Evolutionary conservation across 2,797 vertebrate species (phyloP).

Genomic region (Mastacembelus armatus): DNA sequence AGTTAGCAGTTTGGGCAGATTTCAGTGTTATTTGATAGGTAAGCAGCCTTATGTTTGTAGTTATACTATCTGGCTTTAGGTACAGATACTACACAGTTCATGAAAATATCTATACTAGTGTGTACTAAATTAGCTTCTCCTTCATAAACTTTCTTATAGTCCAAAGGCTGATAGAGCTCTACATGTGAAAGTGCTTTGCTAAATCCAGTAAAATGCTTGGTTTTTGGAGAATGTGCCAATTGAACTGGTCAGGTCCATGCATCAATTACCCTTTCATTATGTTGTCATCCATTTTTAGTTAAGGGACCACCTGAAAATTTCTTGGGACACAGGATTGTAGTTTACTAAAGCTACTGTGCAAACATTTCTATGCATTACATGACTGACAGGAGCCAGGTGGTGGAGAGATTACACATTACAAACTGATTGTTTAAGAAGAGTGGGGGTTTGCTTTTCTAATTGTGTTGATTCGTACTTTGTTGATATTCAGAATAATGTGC

Average conservation of each 20-base stretch:
- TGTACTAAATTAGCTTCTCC: conserved; percentile 54
- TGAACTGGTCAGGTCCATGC: conserved; percentile 49
- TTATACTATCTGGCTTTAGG: conserved; percentile 65
- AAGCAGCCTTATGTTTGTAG: conserved; percentile 66
- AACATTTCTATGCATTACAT: conserved; percentile 88
- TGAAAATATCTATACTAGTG: conserved; percentile 56
- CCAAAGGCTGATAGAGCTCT: conserved; percentile 49
- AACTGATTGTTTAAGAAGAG: conserved; percentile 79
- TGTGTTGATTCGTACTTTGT: conserved; percentile 86
- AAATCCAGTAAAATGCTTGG: conserved; percentile 67
- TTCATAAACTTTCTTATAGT: conserved; percentile 51
- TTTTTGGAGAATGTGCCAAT: conserved; percentile 42
- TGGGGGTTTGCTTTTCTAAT: conserved; percentile 83
- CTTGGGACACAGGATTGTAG: conserved; percentile 79
- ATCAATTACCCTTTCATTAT: conserved; percentile 44
- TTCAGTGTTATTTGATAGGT: conserved; percentile 58
- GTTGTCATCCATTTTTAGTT: conserved; percentile 71
- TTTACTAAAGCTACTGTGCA: conserved; percentile 82
- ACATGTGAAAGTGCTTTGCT: conserved; percentile 65
- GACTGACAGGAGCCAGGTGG: conserved; percentile 54
- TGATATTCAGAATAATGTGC: conserved; percentile 84
- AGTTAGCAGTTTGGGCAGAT: conserved; percentile 57
- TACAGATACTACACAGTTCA: conserved; percentile 56
- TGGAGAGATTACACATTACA: conserved; percentile 62
- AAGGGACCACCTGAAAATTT: conserved; percentile 82